Evolutionary conservation across 2,113 vertebrate genomes (phyloP), one percentile per base, ranked within the genome.

Genomic region (Mesoclemmys tuberculata): DNA sequence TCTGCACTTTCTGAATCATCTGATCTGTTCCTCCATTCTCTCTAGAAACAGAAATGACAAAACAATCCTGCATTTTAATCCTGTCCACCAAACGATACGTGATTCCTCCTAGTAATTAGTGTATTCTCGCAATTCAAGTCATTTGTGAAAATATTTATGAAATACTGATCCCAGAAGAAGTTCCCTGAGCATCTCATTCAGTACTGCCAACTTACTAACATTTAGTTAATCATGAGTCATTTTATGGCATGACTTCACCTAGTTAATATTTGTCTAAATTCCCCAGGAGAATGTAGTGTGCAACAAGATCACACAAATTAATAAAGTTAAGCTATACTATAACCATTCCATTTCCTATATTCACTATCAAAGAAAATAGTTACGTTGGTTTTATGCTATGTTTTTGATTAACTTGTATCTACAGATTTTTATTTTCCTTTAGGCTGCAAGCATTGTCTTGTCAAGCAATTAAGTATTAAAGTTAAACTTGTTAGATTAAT

Each of bases 321-420:
- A 54, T 7, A 64, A 54, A 88, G 52, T 54, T 54, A 61, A 61
- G 16, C 31, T 55, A 1, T 4, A 82, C 13, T 21, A 61, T 24
- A 51, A 55, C 3, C 52, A 54, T 54, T 54, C 52, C 51, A 5
- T 24, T 35, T 86, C 4, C 2, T 92, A 51, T 87, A 13, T 35
- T 85, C 54, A 41, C 58, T 87, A 29, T 29, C 52, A 81, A 55
- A 90, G 61, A n/a, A 90, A 31, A 93, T 87, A 54, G 2, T 18
- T 14, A 61, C 31, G 29, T 61, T 61, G 58, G 27, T 61, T 61
- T 61, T 29, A 61, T 29, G 29, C 29, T 61, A 31, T 14, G 4
- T 61, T 27, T 29, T 29, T 61, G 29, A 27, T 61, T 61, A 31
- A 29, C 58, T 31, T 14, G 29, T 61, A 31, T 31, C 58, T 31